Conservation (phyloP, 1,140 invertebrate genomes). For the Nylanderia fulva region DNA sequence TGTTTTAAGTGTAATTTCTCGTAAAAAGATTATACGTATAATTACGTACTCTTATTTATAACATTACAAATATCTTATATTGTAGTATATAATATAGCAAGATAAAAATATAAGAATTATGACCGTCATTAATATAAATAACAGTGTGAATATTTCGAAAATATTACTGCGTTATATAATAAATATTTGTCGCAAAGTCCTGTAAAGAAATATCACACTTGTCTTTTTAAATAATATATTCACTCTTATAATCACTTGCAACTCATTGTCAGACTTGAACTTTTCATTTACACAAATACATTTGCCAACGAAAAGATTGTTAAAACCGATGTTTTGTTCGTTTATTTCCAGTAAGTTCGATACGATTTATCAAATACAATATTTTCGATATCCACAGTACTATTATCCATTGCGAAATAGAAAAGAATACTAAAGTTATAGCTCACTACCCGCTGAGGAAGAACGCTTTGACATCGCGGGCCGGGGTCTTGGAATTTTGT, state of each 20-base stretch:
- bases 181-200: background rate
- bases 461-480: too few relatives aligned
- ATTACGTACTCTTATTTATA: background rate
- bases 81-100: too few relatives aligned
- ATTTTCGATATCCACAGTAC: background rate
- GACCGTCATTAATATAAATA: background rate
- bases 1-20: background rate
- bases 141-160: background rate
- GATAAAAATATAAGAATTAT: background rate
- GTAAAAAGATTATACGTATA: background rate
- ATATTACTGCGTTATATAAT: background rate
- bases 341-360: background rate
- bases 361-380: background rate
- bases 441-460: too few relatives aligned
- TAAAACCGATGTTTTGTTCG: too few relatives aligned
- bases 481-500: constrained; percentile 44
- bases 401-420: background rate
- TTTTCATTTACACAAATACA: too few relatives aligned
- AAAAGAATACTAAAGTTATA: background rate
- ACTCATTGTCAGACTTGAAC: too few relatives aligned
- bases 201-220: constrained; percentile 20
- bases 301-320: too few relatives aligned
- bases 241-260: too few relatives aligned
- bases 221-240: too few relatives aligned
- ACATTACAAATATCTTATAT: background rate